These are phyloP conservation scores for Tragopan temminckii DNA, from an alignment of 2,797 vertebrate genomes.

Conservation along the genomic window DNA sequence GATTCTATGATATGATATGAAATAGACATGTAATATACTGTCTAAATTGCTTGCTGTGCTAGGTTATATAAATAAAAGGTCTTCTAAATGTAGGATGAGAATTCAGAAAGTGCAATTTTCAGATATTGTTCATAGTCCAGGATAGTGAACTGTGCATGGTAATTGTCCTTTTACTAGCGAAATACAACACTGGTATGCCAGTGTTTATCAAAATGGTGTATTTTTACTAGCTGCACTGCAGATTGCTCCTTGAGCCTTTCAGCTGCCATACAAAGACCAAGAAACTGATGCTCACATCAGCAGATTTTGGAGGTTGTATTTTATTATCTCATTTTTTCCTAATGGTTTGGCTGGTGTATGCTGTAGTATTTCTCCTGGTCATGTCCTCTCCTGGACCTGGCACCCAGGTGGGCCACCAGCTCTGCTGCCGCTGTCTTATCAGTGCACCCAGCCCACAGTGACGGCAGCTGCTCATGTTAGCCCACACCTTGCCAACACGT, in stretches of 20 bases:
- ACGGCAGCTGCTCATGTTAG: accelerated
- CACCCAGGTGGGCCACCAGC: neutral
- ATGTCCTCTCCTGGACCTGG: neutral
- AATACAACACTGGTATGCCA: neutral
- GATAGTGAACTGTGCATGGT: neutral
- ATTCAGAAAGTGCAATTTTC: neutral
- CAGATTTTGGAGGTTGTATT: neutral
- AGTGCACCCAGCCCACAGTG: accelerated
- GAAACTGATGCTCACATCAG: neutral
- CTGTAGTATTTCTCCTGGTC: neutral
- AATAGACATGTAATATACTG: neutral
- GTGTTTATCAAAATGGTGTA: neutral
- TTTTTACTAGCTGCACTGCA: neutral
- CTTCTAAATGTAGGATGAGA: neutral
- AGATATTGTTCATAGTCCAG: neutral
- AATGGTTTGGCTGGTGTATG: neutral
- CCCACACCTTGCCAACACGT: accelerated
- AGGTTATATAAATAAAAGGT: neutral
- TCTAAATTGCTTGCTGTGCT: neutral
- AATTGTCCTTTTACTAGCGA: neutral
- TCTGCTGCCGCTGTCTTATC: neutral
- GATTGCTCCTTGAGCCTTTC: neutral
- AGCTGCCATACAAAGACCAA: neutral
- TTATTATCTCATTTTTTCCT: neutral
- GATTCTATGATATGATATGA: too few species aligned